A percentile compares a stretch with the other conserved stretches of the same genome.
Conservation (phyloP, 2,113 vertebrate genomes). For the Vidua macroura region DNA sequence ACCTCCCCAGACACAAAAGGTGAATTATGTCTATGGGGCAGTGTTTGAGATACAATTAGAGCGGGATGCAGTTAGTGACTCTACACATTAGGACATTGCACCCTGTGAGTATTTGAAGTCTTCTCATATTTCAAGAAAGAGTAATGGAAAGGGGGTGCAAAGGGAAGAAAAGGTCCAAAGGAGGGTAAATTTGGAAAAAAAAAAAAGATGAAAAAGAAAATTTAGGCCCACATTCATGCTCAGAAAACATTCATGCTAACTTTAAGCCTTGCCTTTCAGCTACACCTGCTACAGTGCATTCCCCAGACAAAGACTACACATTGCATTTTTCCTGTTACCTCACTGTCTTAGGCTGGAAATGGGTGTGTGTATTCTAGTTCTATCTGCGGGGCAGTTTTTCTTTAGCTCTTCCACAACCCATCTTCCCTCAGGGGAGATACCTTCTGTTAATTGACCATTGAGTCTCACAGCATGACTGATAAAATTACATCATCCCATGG, state of each 20-base stretch:
- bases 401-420: neutral
- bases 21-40: neutral
- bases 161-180: neutral
- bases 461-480: neutral
- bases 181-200: rapidly evolving
- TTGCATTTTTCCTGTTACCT: neutral
- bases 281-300: rapidly evolving
- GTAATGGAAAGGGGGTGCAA: neutral
- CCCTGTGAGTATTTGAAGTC: neutral
- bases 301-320: neutral
- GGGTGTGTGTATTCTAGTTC: neutral
- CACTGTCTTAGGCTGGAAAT: neutral
- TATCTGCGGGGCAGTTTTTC: neutral
- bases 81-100: neutral
- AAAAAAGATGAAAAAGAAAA: neutral
- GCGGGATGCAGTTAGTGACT: neutral
- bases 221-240: neutral
- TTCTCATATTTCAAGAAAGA: neutral
- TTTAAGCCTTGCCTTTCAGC: neutral
- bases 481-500: neutral
- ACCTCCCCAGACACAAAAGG: neutral
- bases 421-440: neutral
- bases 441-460: neutral
- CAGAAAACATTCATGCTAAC: neutral
- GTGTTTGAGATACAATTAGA: neutral